These are phyloP conservation scores for Phainopepla nitens DNA, from an alignment of 2,113 vertebrate species.

Conservation along the genomic window DNA sequence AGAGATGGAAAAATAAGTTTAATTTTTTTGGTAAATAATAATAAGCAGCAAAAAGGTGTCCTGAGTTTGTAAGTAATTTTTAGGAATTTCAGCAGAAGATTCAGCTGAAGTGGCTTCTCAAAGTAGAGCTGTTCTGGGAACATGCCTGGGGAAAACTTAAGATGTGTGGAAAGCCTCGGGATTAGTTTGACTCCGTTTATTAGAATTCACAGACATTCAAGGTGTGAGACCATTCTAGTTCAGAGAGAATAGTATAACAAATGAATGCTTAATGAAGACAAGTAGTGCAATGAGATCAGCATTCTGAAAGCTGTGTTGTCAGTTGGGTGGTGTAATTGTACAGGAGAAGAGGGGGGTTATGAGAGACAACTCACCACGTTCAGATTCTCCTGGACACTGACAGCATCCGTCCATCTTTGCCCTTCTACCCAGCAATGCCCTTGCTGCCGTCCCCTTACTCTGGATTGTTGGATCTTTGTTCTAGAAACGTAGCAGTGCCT, in stretches of 20 bases:
- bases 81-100: constrained; percentile 21
- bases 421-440: not conserved
- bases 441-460: not conserved
- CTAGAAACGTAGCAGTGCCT: not conserved
- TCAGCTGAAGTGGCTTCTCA: constrained; percentile 30
- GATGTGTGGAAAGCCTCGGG: constrained; percentile 48
- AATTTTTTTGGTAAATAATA: constrained; percentile 27
- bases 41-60: not conserved
- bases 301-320: constrained; percentile 7
- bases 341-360: not conserved
- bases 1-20: not conserved
- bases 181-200: constrained; percentile 38
- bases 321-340: not conserved
- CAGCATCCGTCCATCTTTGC: not conserved
- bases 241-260: constrained; percentile 56
- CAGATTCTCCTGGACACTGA: not conserved
- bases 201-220: constrained; percentile 48
- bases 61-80: constrained; percentile 36
- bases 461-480: not conserved
- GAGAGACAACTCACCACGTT: not conserved
- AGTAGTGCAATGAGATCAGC: constrained; percentile 21
- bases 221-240: constrained; percentile 29
- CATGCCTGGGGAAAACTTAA: not conserved
- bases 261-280: constrained; percentile 47
- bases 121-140: constrained; percentile 35